Evolutionary conservation across 2,888 invertebrate species (phyloP), one percentile per base, ranked within the genome.

Genomic region (Steinernema carpocapsae): DNA sequence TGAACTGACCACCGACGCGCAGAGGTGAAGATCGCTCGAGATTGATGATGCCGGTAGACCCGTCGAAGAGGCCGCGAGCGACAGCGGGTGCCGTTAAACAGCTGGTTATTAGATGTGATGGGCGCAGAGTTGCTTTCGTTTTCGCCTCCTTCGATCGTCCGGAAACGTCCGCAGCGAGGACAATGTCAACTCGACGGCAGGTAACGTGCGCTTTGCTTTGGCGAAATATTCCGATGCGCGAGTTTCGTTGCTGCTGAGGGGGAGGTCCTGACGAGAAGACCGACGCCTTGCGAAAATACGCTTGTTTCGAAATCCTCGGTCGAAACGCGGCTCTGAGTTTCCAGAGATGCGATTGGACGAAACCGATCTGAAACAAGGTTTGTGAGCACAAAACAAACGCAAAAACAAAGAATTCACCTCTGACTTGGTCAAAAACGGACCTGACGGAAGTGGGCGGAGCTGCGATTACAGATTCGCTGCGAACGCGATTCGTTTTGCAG

Each of bases 91-190:
- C n/a, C 56, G 56, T 26, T 7, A 48, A 26, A 56, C 56, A 56
- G 56, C 56, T 56, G 56, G 56, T 26, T 22, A 56, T 56, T 56
- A 56, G n/a, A 17, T n/a, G n/a, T n/a, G n/a, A n/a, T n/a, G n/a
- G n/a, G n/a, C n/a, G 56, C 26, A 56, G 56, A 56, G 56, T 56
- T 56, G 56, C 56, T 56, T 56, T 56, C 24, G 22, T 43, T 43
- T 26, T 24, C 56, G 12, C 51, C 6, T 19, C 51, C n/a, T 12
- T 22, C 56, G 22, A 17, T 12, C 14, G 26, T 24, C 56, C 22
- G 26, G 6, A 56, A 56, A 56, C 56, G 26, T n/a, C 7, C 56
- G 56, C 56, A 26, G 26, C 26, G 56, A 56, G 56, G 56, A 56
- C 56, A 56, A 56, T 26, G 56, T 22, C 56, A 26, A 26, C 56